These are phyloP conservation scores for Delphinus delphis DNA, from an alignment of 2,113 vertebrate species.

Conservation along the genomic window DNA sequence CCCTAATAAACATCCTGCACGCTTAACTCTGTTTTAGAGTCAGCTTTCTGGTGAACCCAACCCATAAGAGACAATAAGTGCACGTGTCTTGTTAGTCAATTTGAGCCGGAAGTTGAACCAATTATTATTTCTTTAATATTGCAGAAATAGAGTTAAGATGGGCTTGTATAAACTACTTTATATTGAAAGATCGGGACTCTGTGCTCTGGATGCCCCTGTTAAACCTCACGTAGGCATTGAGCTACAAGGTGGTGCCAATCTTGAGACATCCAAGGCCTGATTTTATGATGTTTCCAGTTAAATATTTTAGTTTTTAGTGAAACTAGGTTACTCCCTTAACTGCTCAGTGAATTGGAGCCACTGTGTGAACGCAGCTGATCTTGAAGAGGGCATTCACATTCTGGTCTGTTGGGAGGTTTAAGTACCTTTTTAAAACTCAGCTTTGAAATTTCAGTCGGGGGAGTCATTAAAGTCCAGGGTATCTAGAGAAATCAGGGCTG, in stretches of 20 bases:
- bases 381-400: conserved; percentile 55
- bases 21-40: background rate
- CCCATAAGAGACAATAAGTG: background rate
- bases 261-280: conserved; percentile 31
- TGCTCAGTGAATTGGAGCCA: conserved; percentile 33
- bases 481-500: conserved; percentile 42
- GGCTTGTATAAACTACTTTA: conserved; percentile 65
- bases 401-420: conserved; percentile 68
- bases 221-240: conserved; percentile 62
- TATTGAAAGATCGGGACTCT: conserved; percentile 39
- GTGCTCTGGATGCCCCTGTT: conserved; percentile 39
- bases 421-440: conserved; percentile 58
- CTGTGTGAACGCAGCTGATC: conserved; percentile 43
- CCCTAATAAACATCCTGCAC: background rate
- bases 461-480: conserved; percentile 57
- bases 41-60: background rate
- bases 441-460: conserved; percentile 68
- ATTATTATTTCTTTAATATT: conserved; percentile 53
- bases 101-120: background rate
- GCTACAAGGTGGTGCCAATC: background rate
- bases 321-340: conserved; percentile 40
- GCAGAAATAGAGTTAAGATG: conserved; percentile 77
- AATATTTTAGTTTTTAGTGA: conserved; percentile 52
- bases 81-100: background rate
- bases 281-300: conserved; percentile 25